phyloP scores from a whole-genome alignment of 2,797 vertebrate genomes.

The Pogoniulus pusillus region DNA sequence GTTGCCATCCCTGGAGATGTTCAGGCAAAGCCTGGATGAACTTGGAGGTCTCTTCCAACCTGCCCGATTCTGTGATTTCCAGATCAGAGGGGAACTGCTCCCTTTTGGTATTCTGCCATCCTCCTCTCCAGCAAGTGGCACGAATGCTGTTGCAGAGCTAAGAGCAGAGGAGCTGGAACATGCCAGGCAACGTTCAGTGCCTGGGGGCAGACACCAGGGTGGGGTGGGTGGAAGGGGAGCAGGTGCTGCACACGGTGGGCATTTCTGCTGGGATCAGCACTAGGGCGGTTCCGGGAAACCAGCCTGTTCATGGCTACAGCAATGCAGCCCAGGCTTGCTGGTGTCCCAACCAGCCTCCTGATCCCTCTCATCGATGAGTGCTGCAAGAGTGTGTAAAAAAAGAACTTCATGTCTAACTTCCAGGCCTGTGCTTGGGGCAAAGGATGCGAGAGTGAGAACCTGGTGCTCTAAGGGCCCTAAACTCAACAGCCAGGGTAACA shows the following conservation, averaged over 20 bases:
- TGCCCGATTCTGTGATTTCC: no score
- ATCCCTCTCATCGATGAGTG: neutral
- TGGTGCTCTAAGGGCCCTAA: no score
- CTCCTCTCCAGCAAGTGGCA: neutral
- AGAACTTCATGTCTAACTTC: neutral
- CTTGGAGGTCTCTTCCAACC: no score
- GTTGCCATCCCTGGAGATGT: no score
- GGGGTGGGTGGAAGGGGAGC: neutral
- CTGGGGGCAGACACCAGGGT: no score
- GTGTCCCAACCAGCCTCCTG: neutral
- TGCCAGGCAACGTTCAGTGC: neutral
- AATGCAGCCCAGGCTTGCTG: neutral
- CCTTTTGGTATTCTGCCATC: neutral
- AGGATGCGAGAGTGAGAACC: neutral
- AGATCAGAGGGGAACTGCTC: neutral
- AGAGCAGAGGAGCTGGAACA: neutral
- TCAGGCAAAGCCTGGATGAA: no score
- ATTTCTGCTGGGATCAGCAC: neutral
- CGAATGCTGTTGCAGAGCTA: neutral
- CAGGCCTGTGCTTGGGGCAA: neutral
- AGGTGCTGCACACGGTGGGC: neutral
- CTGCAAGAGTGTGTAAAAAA: neutral
- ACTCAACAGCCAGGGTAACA: neutral
- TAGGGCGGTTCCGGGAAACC: neutral
- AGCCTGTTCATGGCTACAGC: neutral